These are phyloP conservation scores for Ageneiosus marmoratus DNA, from an alignment of 2,113 vertebrate genomes.

Conservation along the genomic window DNA sequence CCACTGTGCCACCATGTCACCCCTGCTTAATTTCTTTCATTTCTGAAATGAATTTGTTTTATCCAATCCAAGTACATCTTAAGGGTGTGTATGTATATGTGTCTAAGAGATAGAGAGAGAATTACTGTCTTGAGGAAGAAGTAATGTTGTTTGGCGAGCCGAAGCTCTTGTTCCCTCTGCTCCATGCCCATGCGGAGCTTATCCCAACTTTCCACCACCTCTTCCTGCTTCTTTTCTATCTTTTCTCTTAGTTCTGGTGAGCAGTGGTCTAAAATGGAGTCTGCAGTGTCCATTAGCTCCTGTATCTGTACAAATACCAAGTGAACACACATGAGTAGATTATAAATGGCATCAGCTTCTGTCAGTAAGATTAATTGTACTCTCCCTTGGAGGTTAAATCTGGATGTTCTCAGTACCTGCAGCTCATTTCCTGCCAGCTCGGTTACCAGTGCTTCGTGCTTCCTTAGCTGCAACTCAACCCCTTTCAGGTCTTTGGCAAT, in stretches of 20 bases:
- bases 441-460: constrained; percentile 76
- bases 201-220: constrained; percentile 79
- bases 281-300: constrained; percentile 75
- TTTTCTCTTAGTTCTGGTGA: constrained; percentile 60
- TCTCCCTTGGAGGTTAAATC: neutral
- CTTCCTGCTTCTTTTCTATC: constrained; percentile 75
- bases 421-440: constrained; percentile 76
- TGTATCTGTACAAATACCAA: constrained; percentile 73
- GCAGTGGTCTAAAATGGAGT: constrained; percentile 63
- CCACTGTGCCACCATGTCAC: too few species aligned
- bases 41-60: neutral
- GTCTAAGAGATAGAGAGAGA: neutral
- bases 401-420: constrained; percentile 68
- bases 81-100: neutral
- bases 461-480: constrained; percentile 79
- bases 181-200: constrained; percentile 69
- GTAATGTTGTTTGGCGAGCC: constrained; percentile 66
- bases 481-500: constrained; percentile 79
- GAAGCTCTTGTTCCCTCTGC: constrained; percentile 72
- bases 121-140: constrained; percentile 76
- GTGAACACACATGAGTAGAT: constrained; percentile 26
- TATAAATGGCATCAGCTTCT: neutral
- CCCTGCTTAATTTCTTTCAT: neutral
- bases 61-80: neutral
- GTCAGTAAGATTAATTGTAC: neutral